Base-by-base conservation (phyloP, 2,888 invertebrate species). In the Sesamia inferens region DNA sequence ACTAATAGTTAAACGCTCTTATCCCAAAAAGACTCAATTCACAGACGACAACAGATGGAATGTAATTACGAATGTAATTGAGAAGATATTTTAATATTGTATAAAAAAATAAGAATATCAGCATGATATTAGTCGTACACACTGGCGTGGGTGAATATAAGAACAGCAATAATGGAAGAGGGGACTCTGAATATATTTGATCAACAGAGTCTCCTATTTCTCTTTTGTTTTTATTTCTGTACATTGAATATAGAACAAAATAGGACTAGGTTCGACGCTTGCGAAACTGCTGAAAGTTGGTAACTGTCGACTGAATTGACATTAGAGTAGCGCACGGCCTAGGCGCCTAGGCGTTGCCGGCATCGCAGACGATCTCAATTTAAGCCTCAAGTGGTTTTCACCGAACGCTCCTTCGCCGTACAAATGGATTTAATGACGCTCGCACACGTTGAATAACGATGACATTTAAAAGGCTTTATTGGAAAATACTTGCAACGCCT, bases 401-500 rank as follows among this genome's bases (percentile, higher is more conserved):
- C 89, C 88, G 90, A 92, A 87, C 86, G 89, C 88, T 89, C 89
- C 83, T 89, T 85, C 86, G 81, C 78, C 87, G 81, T 89, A 94
- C 93, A 94, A 94, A 94, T 92, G 91, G 90, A 93, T 90, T 92
- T 94, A 95, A 94, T 93, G 94, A 94, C 89, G 90, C 90, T 89
- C 83, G 89, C 89, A 88, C 88, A 91, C 90, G 72, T 87, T 92
- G 93, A 94, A 93, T 93, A 92, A 89, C 89, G 92, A 92, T 92
- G 88, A 88, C 87, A 82, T 83, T 79, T 86, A 89, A 91, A 92
- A 92, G 88, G 88, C 89, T 92, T 92, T 92, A 91, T 92, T 92
- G 89, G 88, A 90, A 92, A 92, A 90, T 86, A 91, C 90, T 93
- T 90, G 88, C 89, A 89, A 90, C 85, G 85, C 85, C 85, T 84